phyloP scores from a whole-genome alignment of 2,113 vertebrate species.

The Lepidothrix coronata region DNA sequence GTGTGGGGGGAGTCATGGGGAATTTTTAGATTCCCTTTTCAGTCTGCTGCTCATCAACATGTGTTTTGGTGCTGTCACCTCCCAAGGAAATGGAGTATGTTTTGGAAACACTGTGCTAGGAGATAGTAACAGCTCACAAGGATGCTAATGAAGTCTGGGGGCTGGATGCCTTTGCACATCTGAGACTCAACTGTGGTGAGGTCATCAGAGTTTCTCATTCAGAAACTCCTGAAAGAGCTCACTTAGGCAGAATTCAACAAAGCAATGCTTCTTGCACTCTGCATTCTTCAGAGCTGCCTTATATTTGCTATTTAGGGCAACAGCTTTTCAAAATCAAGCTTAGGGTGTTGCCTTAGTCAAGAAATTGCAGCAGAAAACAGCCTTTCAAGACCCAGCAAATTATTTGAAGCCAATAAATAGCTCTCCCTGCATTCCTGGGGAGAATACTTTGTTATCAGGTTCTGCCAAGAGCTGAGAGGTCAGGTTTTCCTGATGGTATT shows the following conservation, averaged over 20 bases:
- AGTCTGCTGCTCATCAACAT: slow-evolving; percentile 26
- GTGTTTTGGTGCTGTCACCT: slow-evolving; percentile 46
- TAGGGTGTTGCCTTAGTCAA: not conserved
- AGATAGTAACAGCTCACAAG: slow-evolving; percentile 32
- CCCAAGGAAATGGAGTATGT: slow-evolving; percentile 20
- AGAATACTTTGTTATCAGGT: slow-evolving; percentile 6
- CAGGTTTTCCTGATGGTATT: not conserved
- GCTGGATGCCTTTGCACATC: slow-evolving; percentile 48
- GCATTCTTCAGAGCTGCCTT: slow-evolving; percentile 6
- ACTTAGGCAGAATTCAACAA: not conserved
- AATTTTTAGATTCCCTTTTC: slow-evolving; percentile 48
- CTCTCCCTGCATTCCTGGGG: not conserved
- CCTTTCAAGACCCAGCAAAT: slow-evolving; percentile 7
- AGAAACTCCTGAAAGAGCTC: not conserved
- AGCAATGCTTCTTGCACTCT: not conserved
- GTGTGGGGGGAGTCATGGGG: not conserved
- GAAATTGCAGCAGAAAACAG: slow-evolving; percentile 1
- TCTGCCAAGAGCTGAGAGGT: not conserved
- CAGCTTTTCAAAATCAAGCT: slow-evolving; percentile 31
- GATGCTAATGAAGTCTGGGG: slow-evolving; percentile 55
- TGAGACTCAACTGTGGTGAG: not conserved
- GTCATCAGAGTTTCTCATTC: slow-evolving; percentile 13
- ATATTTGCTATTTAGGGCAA: slow-evolving; percentile 4
- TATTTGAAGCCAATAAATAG: slow-evolving; percentile 6
- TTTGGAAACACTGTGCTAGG: slow-evolving; percentile 28